These are phyloP conservation scores for Leuctra nigra DNA, from an alignment of 2,888 invertebrate species.

Conservation along the genomic window DNA sequence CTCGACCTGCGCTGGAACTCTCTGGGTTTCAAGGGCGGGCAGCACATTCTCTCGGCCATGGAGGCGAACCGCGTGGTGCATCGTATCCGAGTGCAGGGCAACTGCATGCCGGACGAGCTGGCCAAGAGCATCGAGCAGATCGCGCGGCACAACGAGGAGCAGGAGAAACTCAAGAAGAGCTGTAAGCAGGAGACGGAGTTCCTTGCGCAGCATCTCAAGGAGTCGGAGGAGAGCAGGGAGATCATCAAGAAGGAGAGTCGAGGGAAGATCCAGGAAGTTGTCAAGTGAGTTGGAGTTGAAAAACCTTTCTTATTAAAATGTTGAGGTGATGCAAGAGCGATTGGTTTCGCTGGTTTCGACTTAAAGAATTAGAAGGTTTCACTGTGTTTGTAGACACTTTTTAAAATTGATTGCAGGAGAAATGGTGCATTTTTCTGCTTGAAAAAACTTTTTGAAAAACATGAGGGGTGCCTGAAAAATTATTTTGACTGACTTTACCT, in stretches of 20 bases:
- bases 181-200: slow-evolving; percentile 20
- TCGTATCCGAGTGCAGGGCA: slow-evolving; percentile 34
- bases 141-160: slow-evolving; percentile 31
- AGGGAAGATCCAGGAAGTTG: slow-evolving; percentile 10
- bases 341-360: too few species aligned
- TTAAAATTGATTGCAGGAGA: not conserved
- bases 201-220: slow-evolving; percentile 30
- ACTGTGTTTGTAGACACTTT: too few species aligned
- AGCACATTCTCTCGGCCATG: slow-evolving; percentile 36
- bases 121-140: slow-evolving; percentile 34
- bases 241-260: slow-evolving; percentile 7
- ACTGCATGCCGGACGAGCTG: slow-evolving; percentile 39
- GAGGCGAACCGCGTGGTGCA: slow-evolving; percentile 33
- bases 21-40: slow-evolving; percentile 38
- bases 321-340: too few species aligned
- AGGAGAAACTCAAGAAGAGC: slow-evolving; percentile 6
- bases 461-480: too few species aligned
- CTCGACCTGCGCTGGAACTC: slow-evolving; percentile 40
- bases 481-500: too few species aligned
- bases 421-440: too few species aligned
- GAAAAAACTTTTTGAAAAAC: too few species aligned
- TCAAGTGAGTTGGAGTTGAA: slow-evolving; percentile 14
- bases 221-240: slow-evolving; percentile 30
- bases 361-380: too few species aligned
- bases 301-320: too few species aligned